These are phyloP conservation scores for Calidris pugnax DNA, from an alignment of 2,113 vertebrate species.

Conservation along the genomic window DNA sequence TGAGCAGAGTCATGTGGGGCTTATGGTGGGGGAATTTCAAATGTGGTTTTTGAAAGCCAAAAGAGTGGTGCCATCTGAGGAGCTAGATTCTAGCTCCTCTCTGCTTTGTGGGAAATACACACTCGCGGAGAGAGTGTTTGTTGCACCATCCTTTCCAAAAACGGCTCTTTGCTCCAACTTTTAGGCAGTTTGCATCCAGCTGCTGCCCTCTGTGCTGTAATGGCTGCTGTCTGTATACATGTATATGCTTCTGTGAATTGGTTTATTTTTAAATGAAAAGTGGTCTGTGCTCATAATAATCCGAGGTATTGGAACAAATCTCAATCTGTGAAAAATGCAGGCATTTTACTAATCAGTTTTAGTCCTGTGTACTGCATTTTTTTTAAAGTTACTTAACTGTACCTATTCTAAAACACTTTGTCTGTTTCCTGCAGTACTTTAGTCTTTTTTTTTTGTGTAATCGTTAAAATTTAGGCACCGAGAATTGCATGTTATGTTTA, in stretches of 20 bases:
- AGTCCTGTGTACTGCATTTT: background rate
- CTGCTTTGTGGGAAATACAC: background rate
- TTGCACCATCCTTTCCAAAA: background rate
- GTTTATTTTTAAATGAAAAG: slow-evolving; percentile 4
- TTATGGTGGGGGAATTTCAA: slow-evolving; percentile 18
- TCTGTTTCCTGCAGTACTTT: slow-evolving; percentile 74
- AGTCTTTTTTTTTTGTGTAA: slow-evolving; percentile 66
- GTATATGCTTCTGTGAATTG: slow-evolving; percentile 27
- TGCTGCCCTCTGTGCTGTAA: slow-evolving; percentile 22
- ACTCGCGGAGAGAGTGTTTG: background rate
- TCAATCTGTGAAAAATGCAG: slow-evolving; percentile 62
- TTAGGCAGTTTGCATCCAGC: slow-evolving; percentile 15
- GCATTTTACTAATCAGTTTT: slow-evolving; percentile 53
- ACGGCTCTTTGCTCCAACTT: background rate
- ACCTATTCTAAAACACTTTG: slow-evolving; percentile 44
- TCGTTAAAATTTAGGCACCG: slow-evolving; percentile 54
- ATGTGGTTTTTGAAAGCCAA: background rate
- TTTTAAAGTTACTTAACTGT: slow-evolving; percentile 11
- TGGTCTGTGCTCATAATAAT: background rate
- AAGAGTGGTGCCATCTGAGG: background rate
- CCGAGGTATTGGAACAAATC: background rate
- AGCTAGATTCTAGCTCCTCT: background rate
- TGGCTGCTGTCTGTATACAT: slow-evolving; percentile 1
- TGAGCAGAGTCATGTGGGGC: background rate
- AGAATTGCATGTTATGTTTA: slow-evolving; percentile 67